These are phyloP conservation scores for Ceyx cyanopectus DNA, from an alignment of 2,113 vertebrate genomes.

Conservation along the genomic window DNA sequence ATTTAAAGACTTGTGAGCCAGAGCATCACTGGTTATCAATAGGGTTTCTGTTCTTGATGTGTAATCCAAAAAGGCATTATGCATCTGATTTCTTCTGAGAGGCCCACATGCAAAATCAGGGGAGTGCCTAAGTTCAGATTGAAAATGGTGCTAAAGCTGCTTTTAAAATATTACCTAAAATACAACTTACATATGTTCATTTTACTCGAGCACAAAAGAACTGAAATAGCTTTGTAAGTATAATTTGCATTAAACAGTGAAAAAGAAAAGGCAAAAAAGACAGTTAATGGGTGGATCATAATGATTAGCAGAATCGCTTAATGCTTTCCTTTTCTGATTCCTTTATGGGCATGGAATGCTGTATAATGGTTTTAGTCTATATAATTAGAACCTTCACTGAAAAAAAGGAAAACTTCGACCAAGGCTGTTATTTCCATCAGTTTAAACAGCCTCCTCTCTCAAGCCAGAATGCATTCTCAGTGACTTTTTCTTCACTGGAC, in stretches of 20 bases:
- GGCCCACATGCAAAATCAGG: background rate
- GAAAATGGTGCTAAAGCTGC: background rate
- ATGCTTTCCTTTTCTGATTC: constrained; percentile 40
- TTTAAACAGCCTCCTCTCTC: constrained; percentile 25
- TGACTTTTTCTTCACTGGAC: background rate
- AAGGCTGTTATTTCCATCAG: constrained; percentile 47
- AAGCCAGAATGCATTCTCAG: background rate
- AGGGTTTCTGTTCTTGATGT: background rate
- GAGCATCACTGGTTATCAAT: background rate
- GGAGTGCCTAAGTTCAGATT: background rate
- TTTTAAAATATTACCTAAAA: background rate
- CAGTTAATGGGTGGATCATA: constrained; percentile 31
- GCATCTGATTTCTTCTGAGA: background rate
- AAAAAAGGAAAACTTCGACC: constrained; percentile 63
- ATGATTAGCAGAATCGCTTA: constrained; percentile 31
- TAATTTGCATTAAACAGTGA: background rate
- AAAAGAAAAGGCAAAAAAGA: constrained; percentile 18
- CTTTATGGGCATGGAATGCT: constrained; percentile 62
- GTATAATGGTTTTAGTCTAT: constrained; percentile 37
- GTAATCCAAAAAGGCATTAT: background rate
- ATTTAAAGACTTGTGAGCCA: background rate
- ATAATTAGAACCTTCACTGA: constrained; percentile 67
- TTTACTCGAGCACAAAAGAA: background rate
- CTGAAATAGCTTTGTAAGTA: background rate
- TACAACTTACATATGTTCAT: background rate